Evolutionary conservation across 2,888 invertebrate genomes (phyloP), one percentile per base, ranked within the genome.

Genomic region (Chrysolina oricalcia): DNA sequence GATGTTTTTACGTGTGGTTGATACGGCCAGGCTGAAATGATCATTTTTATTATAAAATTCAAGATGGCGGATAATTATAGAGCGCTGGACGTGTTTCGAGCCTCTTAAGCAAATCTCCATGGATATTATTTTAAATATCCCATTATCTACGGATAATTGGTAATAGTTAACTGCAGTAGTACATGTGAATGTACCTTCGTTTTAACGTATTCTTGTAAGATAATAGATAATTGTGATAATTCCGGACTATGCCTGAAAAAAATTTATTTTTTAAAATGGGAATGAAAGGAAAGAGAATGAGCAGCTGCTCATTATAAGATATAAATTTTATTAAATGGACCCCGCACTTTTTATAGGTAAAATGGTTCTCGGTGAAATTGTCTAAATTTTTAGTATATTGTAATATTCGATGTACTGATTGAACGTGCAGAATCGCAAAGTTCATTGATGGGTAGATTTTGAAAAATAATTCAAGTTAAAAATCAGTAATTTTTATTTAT

Each of bases 1-100:
- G 88, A 88, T 84, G 86, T 87, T 89, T 89, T 89, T 87, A 89
- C 89, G 89, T 89, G 89, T 87, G 87, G 85, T 85, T 87, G 86
- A 86, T 86, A 84, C 85, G 80, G 83, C 82, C 83, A 81, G 85
- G 81, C 83, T 82, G 85, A 85, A 87, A 87, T 86, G 87, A 83
- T 86, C 87, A 88, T 88, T 88, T 88, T 88, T 88, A 88, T 88
- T 88, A 88, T 86, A 86, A 87, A 86, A 88, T 87, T 86, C 88
- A 88, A 88, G 82, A 88, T 88, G 88, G 88, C 86, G 86, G 82
- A 82, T 87, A 87, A 86, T 87, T 85, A 86, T 81, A 83, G 80
- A 74, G 77, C 74, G 72, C 76, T 78, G 78, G 82, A 83, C 83
- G 82, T 80, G 82, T 69, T 63, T 76, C 74, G 74, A 72, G 64